A percentile compares a stretch with the other conserved stretches of the same genome.
These are phyloP conservation scores for Augiades crinisus DNA, from an alignment of 2,888 invertebrate species.

Conservation along the genomic window DNA sequence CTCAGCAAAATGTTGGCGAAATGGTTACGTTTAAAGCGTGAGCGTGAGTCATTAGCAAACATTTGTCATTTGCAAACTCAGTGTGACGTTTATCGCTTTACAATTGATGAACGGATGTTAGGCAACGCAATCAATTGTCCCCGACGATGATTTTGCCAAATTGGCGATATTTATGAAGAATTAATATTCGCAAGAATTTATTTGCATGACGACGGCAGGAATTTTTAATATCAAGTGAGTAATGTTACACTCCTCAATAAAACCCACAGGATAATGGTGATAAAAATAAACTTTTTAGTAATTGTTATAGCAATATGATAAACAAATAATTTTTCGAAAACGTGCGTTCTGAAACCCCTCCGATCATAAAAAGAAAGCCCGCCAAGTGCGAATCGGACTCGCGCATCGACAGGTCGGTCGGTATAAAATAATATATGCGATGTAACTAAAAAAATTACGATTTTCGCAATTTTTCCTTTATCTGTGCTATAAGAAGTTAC, in stretches of 20 bases:
- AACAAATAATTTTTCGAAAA: too few relatives aligned
- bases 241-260: neutral
- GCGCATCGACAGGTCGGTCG: too few relatives aligned
- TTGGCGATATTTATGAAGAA: conserved; percentile 50
- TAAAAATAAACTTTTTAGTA: too few relatives aligned
- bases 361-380: too few relatives aligned
- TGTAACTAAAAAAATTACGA: too few relatives aligned
- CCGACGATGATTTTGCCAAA: conserved; percentile 57
- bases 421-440: too few relatives aligned
- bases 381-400: too few relatives aligned
- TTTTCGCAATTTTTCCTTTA: too few relatives aligned
- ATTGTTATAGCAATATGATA: too few relatives aligned
- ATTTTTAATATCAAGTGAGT: conserved; percentile 12
- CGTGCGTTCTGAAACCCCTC: too few relatives aligned
- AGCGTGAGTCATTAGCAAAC: conserved; percentile 69
- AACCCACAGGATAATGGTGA: too few relatives aligned
- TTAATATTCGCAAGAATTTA: conserved; percentile 39
- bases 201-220: conserved; percentile 7
- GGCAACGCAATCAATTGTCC: conserved; percentile 69
- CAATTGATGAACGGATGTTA: conserved; percentile 72
- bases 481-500: too few relatives aligned
- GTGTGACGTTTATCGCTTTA: conserved; percentile 70
- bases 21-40: conserved; percentile 65
- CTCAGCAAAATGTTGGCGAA: conserved; percentile 40
- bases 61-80: conserved; percentile 75